Evolutionary conservation across 2,888 invertebrate species (phyloP), one percentile per base, ranked within the genome.

Genomic region (Calliscelio sp.): DNA sequence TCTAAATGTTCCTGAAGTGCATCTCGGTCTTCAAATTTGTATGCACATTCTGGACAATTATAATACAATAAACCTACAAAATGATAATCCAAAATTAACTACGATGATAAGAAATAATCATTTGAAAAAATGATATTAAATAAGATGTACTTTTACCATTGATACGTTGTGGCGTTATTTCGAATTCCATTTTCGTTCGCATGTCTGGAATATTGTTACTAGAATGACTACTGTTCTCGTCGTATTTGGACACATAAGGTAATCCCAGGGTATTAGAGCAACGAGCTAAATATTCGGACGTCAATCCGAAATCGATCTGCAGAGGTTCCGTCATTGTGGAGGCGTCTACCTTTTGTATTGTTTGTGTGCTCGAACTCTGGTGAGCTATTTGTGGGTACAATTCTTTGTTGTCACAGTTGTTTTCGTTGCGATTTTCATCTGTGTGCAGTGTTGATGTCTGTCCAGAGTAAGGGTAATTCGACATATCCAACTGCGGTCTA

Each of bases 1-100:
- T 96, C 96, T 1, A 95, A 94, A 68, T 97, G 94, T 90, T 96
- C 96, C 89, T 96, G 95, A 89, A 92, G 86, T 1, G 91, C 87
- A 11, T 91, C 92, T 6, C 90, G 90, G 65, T 92, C 91, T 65
- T 92, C 91, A 77, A 92, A 92, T 80, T 90, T 90, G 61, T 92
- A 92, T 1, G 92, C 90, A 82, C 93, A 93, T 73, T 93, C 92
- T 14, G 92, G 92, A 84, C 92, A 93, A 77, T 91, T 90, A 74
- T 92, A 93, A 51, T 92, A 86, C 46, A 92, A 79, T 87, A 91
- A 89, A 81, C 92, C 93, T 93, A 70, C 70, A 66, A 75, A 63
- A 32, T 32, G 32, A 32, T 32, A 10, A 32, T 7, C 10, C 75
- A 66, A 6, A 28, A 20, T n/a, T n/a, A n/a, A n/a, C n/a, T n/a